Evolutionary conservation across 1,140 invertebrate genomes (phyloP), one percentile per base, ranked within the genome.

Genomic region (Ostrea denselamellosa): DNA sequence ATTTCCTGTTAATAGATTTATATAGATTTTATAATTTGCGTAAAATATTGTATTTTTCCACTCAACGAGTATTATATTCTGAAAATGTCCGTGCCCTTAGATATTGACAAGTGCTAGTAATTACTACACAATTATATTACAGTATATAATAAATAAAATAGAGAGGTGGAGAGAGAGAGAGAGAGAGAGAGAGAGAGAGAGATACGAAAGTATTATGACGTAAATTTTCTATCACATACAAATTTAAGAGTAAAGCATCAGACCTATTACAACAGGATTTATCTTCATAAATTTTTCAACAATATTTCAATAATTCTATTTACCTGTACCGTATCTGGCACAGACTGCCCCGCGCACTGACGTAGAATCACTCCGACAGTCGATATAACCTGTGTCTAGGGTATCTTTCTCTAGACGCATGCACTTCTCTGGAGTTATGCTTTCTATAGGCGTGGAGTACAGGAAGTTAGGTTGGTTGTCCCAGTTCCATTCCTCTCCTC

Each of bases 381-480:
- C 12, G 8, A 77, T 25, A 5, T 77, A 77, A 10, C 25, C 68
- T 0, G 25, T 34, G 0, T 12, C 17, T 25, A 77, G 68, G 5
- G 19, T 34, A 14, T 77, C 10, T 28, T 25, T 25, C 10, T 77
- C 12, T 25, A 77, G 68, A 12, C 68, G 25, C 68, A 77, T 25
- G 28, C 68, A 77, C 9, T 77, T 77, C 28, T 77, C 68, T 2
- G 68, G 68, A 77, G 68, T 77, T 25, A 25, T 14, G 28, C 12
- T 77, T 34, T 25, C 68, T 14, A 34, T 25, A 28, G 68, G 17
- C 5, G 28, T 44, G 28, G 34, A 44, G 5, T 8, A 77, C 9
- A 77, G 68, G 68, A 77, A 77, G 28, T 77, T 77, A 0, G 68
- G 68, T 25, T 77, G 22, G 25, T 77, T 77, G 28, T 77, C 28